A percentile compares a stretch with the other conserved stretches of the same genome.
These are phyloP conservation scores for Aculops lycopersici DNA, from an alignment of 1,140 invertebrate genomes.

Conservation along the genomic window DNA sequence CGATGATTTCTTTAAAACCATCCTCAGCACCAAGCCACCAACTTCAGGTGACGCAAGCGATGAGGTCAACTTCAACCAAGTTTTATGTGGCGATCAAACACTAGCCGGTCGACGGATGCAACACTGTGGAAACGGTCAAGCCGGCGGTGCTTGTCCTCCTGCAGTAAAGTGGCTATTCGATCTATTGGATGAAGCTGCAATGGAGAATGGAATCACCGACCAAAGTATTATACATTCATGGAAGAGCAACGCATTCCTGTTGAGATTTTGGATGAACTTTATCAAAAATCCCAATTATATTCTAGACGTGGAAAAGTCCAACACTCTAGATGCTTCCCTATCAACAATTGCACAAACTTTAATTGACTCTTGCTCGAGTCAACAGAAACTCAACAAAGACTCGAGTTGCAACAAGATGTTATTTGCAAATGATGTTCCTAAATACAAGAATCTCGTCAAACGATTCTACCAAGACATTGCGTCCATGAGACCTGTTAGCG, in stretches of 20 bases:
- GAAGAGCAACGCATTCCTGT: conserved; percentile 39
- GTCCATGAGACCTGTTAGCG: conserved; percentile 47
- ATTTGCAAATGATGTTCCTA: conserved; percentile 71
- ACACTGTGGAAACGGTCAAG: too few species aligned
- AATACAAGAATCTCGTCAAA: conserved; percentile 45
- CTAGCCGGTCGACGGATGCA: too few species aligned
- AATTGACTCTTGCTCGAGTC: conserved; percentile 55
- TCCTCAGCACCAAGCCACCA: conserved; percentile 55
- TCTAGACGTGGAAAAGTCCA: conserved; percentile 74
- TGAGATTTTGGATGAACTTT: conserved; percentile 76
- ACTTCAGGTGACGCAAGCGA: conserved; percentile 15
- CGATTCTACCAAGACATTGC: conserved; percentile 56
- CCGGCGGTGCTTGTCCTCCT: conserved; percentile 22
- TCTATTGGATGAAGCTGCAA: conserved; percentile 58
- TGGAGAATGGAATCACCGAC: conserved; percentile 42
- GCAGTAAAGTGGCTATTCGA: conserved; percentile 85
- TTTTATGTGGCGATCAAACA: too few species aligned
- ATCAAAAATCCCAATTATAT: conserved; percentile 90
- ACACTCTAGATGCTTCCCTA: conserved; percentile 58
- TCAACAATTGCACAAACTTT: conserved; percentile 82
- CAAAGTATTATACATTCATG: conserved; percentile 72
- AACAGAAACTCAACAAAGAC: conserved; percentile 18
- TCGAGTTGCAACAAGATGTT: conserved; percentile 75
- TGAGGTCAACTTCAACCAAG: too few species aligned
- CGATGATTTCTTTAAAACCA: conserved; percentile 65